phyloP scores from a whole-genome alignment of 1,140 invertebrate species.

The Drosophila kikkawai region DNA sequence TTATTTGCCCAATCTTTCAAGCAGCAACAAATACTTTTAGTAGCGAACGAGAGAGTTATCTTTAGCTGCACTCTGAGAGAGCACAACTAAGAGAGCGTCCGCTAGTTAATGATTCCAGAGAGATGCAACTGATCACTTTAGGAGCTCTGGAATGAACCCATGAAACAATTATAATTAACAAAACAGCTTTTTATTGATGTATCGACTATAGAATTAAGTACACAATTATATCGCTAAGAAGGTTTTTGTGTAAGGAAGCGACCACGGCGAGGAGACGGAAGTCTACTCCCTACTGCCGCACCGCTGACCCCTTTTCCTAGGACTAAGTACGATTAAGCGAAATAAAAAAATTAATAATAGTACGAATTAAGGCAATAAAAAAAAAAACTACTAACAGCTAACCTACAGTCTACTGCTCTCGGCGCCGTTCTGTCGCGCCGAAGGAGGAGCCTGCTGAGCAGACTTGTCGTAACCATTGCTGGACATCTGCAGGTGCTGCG shows the following conservation, averaged over 20 bases:
- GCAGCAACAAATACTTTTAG: background rate
- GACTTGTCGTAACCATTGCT: conserved; percentile 74
- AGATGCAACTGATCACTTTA: no score
- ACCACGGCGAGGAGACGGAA: background rate
- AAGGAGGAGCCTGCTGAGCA: conserved; percentile 36
- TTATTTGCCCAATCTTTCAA: no score
- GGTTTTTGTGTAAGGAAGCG: conserved; percentile 13
- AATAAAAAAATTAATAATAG: conserved; percentile 59
- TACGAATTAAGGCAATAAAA: conserved; percentile 38
- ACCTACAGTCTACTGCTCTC: conserved; percentile 84
- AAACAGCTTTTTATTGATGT: conserved; percentile 61
- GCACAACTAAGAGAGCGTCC: background rate
- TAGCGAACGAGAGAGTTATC: background rate
- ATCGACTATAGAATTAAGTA: conserved; percentile 38
- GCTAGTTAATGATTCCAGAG: background rate
- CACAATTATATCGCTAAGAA: conserved; percentile 22
- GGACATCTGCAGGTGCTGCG: conserved; percentile 77
- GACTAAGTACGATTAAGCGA: conserved; percentile 49
- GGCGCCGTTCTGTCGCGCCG: conserved; percentile 55
- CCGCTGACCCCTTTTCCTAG: conserved; percentile 21
- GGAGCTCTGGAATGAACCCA: no score
- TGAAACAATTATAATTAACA: conserved; percentile 40
- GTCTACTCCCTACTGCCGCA: background rate
- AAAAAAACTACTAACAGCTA: conserved; percentile 21
- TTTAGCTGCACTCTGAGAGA: background rate